A percentile compares a stretch with the other conserved stretches of the same genome.
Conservation (phyloP, 2,113 vertebrate species). For the Eolophus roseicapilla region DNA sequence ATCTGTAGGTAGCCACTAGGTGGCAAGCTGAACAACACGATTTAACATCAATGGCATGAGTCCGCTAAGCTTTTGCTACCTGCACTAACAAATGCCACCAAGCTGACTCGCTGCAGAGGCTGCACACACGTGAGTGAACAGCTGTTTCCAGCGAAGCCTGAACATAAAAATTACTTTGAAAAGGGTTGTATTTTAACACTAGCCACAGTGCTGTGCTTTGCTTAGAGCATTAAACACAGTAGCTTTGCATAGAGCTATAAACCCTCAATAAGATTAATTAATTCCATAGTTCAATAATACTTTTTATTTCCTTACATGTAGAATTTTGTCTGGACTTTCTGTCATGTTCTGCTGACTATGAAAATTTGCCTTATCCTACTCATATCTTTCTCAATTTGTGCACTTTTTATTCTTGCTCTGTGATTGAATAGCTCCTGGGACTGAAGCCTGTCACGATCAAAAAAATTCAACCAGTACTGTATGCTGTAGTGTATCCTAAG, state of each 20-base stretch:
- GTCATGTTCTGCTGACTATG: background rate
- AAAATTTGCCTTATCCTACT: background rate
- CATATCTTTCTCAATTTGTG: background rate
- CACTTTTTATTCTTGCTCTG: background rate
- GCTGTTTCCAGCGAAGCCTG: background rate
- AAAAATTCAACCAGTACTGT: background rate
- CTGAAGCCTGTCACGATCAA: background rate
- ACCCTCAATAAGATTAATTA: background rate
- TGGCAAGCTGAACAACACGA: slow-evolving; percentile 11
- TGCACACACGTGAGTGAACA: background rate
- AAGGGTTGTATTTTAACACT: background rate
- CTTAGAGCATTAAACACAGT: background rate
- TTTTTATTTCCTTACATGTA: background rate
- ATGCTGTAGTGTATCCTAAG: background rate
- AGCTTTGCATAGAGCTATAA: background rate
- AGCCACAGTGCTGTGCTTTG: background rate
- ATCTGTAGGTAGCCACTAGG: slow-evolving; percentile 4
- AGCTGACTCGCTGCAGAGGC: background rate
- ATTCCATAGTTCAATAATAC: background rate
- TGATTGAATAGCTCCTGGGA: background rate
- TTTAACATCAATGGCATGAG: rapidly evolving
- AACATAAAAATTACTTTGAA: background rate
- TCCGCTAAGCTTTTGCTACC: background rate
- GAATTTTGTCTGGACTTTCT: background rate
- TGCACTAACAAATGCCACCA: background rate